A percentile compares a stretch with the other conserved stretches of the same genome.
Evolutionary conservation across 2,113 vertebrate species (phyloP).

Genomic region (Aphyosemion australe): DNA sequence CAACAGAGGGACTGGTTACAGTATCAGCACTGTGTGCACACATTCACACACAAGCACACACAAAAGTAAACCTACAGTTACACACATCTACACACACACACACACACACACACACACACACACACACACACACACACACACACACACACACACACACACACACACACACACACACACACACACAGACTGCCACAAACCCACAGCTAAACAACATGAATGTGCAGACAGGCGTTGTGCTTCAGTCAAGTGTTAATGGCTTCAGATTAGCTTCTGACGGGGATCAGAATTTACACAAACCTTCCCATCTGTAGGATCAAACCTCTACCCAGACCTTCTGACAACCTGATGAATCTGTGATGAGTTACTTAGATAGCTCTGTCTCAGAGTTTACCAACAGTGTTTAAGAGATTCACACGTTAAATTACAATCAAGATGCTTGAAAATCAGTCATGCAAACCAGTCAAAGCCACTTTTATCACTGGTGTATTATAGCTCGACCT

Average conservation of each 20-base stretch:
- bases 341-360: slow-evolving; percentile 25
- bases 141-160: slow-evolving; percentile 3
- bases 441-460: slow-evolving; percentile 43
- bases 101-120: slow-evolving; percentile 8
- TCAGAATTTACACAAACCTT: slow-evolving; percentile 51
- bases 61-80: not conserved
- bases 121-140: slow-evolving; percentile 29
- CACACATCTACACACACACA: slow-evolving; percentile 5
- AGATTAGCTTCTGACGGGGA: slow-evolving; percentile 48
- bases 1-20: slow-evolving; percentile 71
- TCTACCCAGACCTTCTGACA: slow-evolving; percentile 38
- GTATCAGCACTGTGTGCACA: slow-evolving; percentile 43
- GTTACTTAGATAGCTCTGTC: not conserved
- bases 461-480: not conserved
- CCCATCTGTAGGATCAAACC: slow-evolving; percentile 50
- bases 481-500: not conserved
- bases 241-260: slow-evolving; percentile 43
- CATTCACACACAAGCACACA: slow-evolving; percentile 26
- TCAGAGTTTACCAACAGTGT: slow-evolving; percentile 8
- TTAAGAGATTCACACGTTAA: slow-evolving; percentile 18
- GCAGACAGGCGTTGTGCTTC: slow-evolving; percentile 21
- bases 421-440: slow-evolving; percentile 8
- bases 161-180: slow-evolving; percentile 2
- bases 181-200: slow-evolving; percentile 9
- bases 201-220: slow-evolving; percentile 3